These are phyloP conservation scores for Anas platyrhynchos DNA, from an alignment of 2,113 vertebrate species.

Conservation along the genomic window DNA sequence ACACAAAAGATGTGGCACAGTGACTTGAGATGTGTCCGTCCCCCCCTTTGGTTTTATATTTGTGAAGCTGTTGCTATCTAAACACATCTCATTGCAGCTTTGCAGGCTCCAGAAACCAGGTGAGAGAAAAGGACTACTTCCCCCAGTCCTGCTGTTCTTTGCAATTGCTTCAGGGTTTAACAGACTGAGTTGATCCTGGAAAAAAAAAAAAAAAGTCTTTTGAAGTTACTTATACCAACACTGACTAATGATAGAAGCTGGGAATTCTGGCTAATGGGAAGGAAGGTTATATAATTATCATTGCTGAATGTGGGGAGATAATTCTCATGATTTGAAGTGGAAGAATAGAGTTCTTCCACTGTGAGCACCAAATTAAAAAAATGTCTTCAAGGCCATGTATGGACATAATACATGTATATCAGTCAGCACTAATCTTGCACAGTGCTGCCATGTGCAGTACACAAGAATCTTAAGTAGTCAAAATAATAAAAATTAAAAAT, in stretches of 20 bases:
- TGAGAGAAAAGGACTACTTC: not conserved
- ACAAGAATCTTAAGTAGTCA: not conserved
- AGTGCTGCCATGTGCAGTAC: not conserved
- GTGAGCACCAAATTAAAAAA: not conserved
- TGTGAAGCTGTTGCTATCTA: not conserved
- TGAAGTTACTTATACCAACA: not conserved
- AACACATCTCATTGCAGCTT: not conserved
- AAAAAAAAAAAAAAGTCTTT: not conserved
- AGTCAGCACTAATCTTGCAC: not conserved
- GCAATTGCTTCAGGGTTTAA: not conserved
- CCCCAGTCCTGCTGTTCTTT: not conserved
- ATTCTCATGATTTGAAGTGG: not conserved
- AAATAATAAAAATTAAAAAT: not conserved
- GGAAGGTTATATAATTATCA: not conserved
- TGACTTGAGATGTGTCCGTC: not conserved
- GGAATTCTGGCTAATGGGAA: not conserved
- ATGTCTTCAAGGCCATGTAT: rapidly evolving
- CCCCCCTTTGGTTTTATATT: not conserved
- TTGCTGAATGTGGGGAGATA: not conserved
- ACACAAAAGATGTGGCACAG: not conserved
- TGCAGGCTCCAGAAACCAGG: not conserved
- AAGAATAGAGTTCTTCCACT: not conserved
- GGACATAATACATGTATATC: not conserved
- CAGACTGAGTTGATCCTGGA: not conserved
- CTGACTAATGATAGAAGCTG: not conserved